phyloP scores from a whole-genome alignment of 2,113 vertebrate genomes.

The Archilochus colubris region DNA sequence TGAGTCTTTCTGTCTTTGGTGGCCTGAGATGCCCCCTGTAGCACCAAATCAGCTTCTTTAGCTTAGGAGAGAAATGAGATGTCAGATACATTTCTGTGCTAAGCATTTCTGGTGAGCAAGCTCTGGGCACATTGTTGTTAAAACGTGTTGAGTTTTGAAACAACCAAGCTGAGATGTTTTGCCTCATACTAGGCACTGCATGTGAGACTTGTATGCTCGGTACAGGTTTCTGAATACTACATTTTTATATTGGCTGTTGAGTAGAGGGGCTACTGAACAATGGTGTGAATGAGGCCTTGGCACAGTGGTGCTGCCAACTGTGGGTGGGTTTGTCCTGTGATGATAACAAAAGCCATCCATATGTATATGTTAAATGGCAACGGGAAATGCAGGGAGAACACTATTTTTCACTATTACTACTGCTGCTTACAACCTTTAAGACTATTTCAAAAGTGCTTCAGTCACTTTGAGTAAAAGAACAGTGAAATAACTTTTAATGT shows the following conservation, averaged over 20 bases:
- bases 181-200: neutral
- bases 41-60: neutral
- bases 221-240: neutral
- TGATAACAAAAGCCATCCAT: neutral
- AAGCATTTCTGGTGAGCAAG: neutral
- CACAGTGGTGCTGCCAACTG: neutral
- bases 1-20: neutral
- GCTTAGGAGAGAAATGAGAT: neutral
- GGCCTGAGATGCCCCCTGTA: neutral
- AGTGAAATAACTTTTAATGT: neutral
- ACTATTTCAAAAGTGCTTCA: neutral
- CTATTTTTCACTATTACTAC: neutral
- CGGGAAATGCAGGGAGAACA: neutral
- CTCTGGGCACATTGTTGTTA: neutral
- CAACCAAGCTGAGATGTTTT: neutral
- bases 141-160: neutral
- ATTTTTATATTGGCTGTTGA: neutral
- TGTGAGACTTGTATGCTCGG: neutral
- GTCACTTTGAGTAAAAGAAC: neutral
- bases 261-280: neutral
- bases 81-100: neutral
- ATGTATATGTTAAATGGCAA: neutral
- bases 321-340: neutral
- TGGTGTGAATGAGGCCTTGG: neutral
- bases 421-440: neutral